These are phyloP conservation scores for Odontothrips loti DNA, from an alignment of 2,888 invertebrate genomes.

Conservation along the genomic window DNA sequence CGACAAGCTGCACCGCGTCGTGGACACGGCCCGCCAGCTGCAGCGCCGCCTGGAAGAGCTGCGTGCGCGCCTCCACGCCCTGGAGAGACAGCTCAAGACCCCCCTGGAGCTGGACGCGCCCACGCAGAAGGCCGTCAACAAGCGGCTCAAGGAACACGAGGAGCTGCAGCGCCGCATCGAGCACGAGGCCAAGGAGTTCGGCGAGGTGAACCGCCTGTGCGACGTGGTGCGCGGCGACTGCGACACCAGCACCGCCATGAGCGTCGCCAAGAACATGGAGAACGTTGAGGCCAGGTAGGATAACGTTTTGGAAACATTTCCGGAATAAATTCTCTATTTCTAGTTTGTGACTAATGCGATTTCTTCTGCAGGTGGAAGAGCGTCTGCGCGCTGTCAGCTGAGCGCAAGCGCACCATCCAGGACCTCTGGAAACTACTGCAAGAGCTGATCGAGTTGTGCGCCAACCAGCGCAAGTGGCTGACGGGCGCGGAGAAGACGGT, in stretches of 20 bases:
- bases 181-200: conserved; percentile 69
- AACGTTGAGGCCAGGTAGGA: conserved; percentile 60
- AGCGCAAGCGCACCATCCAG: conserved; percentile 64
- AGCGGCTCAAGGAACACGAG: conserved; percentile 66
- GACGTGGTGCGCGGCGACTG: conserved; percentile 71
- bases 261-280: conserved; percentile 62
- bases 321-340: no score
- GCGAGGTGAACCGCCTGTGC: conserved; percentile 72
- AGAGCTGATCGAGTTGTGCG: conserved; percentile 54
- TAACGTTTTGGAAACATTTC: no score
- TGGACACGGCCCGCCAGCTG: conserved; percentile 2
- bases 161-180: conserved; percentile 70
- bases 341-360: not conserved
- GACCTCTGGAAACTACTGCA: conserved; percentile 58
- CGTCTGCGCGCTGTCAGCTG: conserved; percentile 68
- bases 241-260: conserved; percentile 65
- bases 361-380: conserved; percentile 60
- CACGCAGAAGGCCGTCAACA: conserved; percentile 62
- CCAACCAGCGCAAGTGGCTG: conserved; percentile 59
- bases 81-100: conserved; percentile 65
- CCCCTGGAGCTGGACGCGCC: conserved; percentile 64
- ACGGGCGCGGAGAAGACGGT: conserved; percentile 60
- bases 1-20: conserved; percentile 11
- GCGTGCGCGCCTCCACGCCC: conserved; percentile 64
- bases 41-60: conserved; percentile 53